Conservation (phyloP, 2,888 invertebrate genomes). For the Acleris holmiana region DNA sequence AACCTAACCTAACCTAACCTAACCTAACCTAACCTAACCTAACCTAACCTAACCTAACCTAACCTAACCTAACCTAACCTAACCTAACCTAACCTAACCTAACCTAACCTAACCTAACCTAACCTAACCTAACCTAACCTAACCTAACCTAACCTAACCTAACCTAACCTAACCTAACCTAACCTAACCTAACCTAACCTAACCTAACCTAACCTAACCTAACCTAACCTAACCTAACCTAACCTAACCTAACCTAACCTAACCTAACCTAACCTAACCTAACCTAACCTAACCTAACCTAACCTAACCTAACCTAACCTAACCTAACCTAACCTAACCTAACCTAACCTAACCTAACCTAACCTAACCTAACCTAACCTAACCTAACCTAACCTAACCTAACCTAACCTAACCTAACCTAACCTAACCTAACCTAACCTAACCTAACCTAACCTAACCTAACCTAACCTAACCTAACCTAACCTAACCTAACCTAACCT, state of each 20-base stretch:
- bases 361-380: conserved; percentile 7
- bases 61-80: conserved; percentile 8
- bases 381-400: conserved; percentile 8
- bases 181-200: conserved; percentile 7
- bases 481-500: conserved; percentile 2
- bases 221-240: conserved; percentile 7
- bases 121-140: conserved; percentile 7
- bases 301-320: conserved; percentile 7
- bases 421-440: conserved; percentile 7
- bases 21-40: conserved; percentile 8
- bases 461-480: not conserved
- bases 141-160: conserved; percentile 8
- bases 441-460: conserved; percentile 5
- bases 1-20: conserved; percentile 8
- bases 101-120: conserved; percentile 7
- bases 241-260: conserved; percentile 8
- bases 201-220: conserved; percentile 7
- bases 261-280: conserved; percentile 8
- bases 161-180: conserved; percentile 8
- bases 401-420: conserved; percentile 8
- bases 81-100: conserved; percentile 7
- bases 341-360: conserved; percentile 7
- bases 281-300: conserved; percentile 8
- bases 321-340: conserved; percentile 7
- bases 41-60: conserved; percentile 8